Evolutionary conservation across 2,797 vertebrate genomes (phyloP).

Genomic region (Coreius guichenoti): DNA sequence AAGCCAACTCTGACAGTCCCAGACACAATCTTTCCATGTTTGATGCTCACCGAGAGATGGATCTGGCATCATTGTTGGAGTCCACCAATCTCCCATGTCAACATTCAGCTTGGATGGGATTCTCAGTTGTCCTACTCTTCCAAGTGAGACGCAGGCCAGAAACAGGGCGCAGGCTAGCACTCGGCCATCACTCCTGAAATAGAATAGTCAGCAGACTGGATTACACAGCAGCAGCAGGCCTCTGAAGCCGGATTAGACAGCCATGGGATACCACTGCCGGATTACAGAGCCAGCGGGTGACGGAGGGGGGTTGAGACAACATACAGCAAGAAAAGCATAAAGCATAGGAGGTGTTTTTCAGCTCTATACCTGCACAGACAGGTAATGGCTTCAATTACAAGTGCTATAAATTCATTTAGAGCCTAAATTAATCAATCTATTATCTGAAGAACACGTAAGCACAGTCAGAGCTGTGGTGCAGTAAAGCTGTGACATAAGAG

Average conservation of each 20-base stretch:
- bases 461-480: not conserved
- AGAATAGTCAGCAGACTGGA: constrained; percentile 70
- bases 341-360: too few species aligned
- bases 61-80: constrained; percentile 78
- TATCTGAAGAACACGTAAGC: not conserved
- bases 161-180: constrained; percentile 58
- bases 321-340: constrained; percentile 13
- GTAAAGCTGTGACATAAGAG: not conserved
- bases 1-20: not conserved
- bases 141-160: constrained; percentile 70
- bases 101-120: constrained; percentile 71
- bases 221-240: constrained; percentile 50
- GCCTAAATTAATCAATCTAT: not conserved
- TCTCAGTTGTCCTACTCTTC: constrained; percentile 73
- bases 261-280: constrained; percentile 69
- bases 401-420: not conserved
- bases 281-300: constrained; percentile 69
- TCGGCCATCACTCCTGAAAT: constrained; percentile 74
- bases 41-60: constrained; percentile 54
- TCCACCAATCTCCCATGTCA: constrained; percentile 94
- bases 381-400: not conserved
- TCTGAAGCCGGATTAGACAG: constrained; percentile 72
- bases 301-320: constrained; percentile 39
- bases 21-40: not conserved
- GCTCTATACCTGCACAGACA: not conserved